Conservation (phyloP, 2,113 vertebrate genomes). For the Psittacula cyanocephala region DNA sequence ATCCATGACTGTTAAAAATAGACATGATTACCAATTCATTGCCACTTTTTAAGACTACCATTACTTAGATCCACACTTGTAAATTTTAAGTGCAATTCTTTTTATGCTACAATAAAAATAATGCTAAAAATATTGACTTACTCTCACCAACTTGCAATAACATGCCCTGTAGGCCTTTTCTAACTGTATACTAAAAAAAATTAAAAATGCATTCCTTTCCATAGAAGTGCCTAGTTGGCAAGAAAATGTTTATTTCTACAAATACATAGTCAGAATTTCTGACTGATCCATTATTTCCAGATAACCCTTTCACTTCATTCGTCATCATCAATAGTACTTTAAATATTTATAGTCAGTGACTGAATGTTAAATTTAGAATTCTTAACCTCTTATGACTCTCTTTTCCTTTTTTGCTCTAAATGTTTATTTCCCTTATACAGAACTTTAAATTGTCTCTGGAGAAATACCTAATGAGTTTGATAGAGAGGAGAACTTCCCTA, state of each 20-base stretch:
- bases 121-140: neutral
- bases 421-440: constrained; percentile 34
- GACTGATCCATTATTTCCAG: neutral
- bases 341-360: constrained; percentile 16
- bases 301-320: neutral
- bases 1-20: neutral
- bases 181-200: neutral
- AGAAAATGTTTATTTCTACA: neutral
- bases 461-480: neutral
- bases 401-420: neutral
- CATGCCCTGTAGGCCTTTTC: neutral
- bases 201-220: neutral
- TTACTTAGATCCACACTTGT: neutral
- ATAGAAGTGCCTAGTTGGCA: neutral
- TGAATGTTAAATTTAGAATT: constrained; percentile 19
- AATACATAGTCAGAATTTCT: neutral
- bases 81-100: neutral
- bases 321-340: neutral
- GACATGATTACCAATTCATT: neutral
- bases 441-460: constrained; percentile 18
- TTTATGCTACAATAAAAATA: neutral
- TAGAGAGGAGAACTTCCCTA: neutral
- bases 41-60: neutral
- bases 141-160: neutral
- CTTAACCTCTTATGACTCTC: neutral